Evolutionary conservation across 2,113 vertebrate genomes (phyloP).

Genomic region (Sylvilagus bachmani): DNA sequence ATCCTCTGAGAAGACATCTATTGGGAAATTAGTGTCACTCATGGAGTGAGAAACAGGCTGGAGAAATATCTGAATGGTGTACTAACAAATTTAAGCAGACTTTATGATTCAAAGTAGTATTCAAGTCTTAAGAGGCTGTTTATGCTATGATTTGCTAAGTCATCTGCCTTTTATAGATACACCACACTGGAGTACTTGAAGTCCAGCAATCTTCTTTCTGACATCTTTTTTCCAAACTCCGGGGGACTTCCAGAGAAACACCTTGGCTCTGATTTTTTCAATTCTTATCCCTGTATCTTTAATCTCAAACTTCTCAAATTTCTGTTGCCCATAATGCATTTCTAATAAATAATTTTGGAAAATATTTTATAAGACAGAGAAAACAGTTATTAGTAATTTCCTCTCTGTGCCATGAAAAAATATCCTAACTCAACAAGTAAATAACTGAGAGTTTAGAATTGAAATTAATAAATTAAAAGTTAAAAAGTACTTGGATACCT

Average conservation of each 20-base stretch:
- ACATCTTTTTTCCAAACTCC: background rate
- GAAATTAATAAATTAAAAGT: background rate
- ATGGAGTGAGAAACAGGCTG: background rate
- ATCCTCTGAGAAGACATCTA: background rate
- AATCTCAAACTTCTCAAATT: background rate
- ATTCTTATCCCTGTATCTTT: background rate
- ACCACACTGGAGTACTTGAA: background rate
- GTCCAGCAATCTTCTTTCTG: background rate
- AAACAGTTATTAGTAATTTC: background rate
- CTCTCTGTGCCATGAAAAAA: background rate
- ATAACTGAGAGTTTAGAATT: background rate
- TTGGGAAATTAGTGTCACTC: background rate
- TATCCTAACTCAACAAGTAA: background rate
- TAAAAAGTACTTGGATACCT: background rate
- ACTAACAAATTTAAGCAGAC: background rate
- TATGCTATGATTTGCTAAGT: background rate
- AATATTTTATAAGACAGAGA: background rate
- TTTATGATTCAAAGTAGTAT: background rate
- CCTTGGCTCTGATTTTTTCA: background rate
- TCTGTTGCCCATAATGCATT: background rate
- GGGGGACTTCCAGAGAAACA: background rate
- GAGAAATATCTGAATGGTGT: background rate
- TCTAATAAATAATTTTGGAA: conserved; percentile 23
- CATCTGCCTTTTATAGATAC: background rate
- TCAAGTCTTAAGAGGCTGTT: background rate